Conservation (phyloP, 2,113 vertebrate species). For the Myotis davidii region DNA sequence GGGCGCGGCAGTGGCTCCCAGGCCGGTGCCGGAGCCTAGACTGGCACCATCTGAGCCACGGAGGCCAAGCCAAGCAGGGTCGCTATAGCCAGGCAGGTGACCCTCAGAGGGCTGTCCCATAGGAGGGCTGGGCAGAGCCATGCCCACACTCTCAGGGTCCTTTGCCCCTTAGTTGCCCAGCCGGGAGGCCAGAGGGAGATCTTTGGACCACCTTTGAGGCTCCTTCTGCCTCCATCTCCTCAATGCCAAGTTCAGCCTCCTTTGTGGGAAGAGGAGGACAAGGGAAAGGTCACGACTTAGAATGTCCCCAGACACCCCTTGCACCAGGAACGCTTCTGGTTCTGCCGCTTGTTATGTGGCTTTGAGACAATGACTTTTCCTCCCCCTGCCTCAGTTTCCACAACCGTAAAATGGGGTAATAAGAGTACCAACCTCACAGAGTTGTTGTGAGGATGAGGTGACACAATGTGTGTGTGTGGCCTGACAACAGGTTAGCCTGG, state of each 20-base stretch:
- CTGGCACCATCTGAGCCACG: neutral
- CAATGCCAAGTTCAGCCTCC: neutral
- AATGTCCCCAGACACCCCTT: neutral
- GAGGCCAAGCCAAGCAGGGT: neutral
- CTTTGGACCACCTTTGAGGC: neutral
- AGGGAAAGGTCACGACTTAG: neutral
- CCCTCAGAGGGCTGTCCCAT: neutral
- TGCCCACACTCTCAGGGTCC: neutral
- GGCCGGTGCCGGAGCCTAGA: neutral
- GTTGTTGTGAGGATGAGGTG: neutral
- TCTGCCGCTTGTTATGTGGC: neutral
- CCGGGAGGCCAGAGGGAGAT: neutral
- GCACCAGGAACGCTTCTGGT: neutral
- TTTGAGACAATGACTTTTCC: neutral
- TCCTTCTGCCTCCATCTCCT: neutral
- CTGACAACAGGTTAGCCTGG: fast-evolving
- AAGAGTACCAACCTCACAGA: neutral
- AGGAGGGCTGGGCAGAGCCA: neutral
- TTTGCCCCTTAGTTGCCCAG: neutral
- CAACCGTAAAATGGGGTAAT: neutral
- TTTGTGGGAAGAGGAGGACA: neutral
- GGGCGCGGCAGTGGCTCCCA: neutral
- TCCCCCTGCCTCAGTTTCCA: neutral
- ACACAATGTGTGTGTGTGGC: fast-evolving
- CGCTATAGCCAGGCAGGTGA: neutral